Base-by-base conservation (phyloP, 2,797 vertebrate species). In the Antrozous pallidus region DNA sequence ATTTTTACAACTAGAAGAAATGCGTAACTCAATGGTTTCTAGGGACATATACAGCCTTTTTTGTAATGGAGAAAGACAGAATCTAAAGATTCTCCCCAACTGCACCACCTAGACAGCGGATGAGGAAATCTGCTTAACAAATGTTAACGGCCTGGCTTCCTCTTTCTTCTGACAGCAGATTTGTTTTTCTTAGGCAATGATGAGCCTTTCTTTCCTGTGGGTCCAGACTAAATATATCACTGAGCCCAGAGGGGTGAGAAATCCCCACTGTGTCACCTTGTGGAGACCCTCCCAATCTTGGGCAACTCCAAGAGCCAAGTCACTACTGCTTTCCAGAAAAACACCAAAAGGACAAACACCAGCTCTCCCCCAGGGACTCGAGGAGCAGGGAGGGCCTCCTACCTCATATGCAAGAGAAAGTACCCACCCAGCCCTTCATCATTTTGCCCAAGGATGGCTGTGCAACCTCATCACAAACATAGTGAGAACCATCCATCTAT, bases 181-280 rank as follows among this genome's bases (percentile, higher is more conserved):
- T 58, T 92, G 77, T 58, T 75, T 67, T 90, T 71, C 82, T 81
- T 91, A 42, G 31, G 47, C 94, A 90, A 83, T 28, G 16, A 81
- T 33, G 24, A 16, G 26, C 6, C 11, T 94, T 78, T 90, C 91
- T 84, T 78, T 80, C 80, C 83, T 88, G 33, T 4, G 31, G 58
- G 31, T 51, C 63, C 14, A 71, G 47, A 85, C 11, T 54, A 56
- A 54, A 28, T 67, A 28, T 67, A 81, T 70, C 33, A 78, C 1
- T 54, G 47, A 92, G n/a, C 36, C 45, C 93, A 14, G 11, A 96
- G 49, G 90, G 89, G 70, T 79, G n/a, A 96, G 78, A 87, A 96
- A 75, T 85, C 3, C 22, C 63, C 6, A 58, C 8, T 20, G 12
- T 6, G 5, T 75, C 47, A 51, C 42, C 47, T 90, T 36, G 63